Percentiles rank a stretch among this genome's conserved stretches.
phyloP scores from a whole-genome alignment of 2,888 invertebrate genomes.

The Apamea epomidion region DNA sequence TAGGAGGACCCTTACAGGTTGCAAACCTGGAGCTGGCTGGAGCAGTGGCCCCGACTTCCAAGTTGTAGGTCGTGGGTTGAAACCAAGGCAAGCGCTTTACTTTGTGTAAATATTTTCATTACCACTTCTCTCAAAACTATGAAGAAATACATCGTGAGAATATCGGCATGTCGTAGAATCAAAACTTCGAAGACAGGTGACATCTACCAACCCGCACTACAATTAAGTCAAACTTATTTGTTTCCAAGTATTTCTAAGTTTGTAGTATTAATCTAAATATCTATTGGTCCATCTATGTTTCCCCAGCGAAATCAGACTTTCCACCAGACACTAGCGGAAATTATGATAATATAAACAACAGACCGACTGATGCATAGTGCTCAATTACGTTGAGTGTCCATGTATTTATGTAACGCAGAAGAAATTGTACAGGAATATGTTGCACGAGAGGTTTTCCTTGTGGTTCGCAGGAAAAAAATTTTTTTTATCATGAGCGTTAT shows the following conservation, averaged over 20 bases:
- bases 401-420: constrained; percentile 4
- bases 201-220: no score
- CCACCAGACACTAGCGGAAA: neutral
- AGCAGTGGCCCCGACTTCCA: no score
- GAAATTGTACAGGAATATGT: constrained; percentile 18
- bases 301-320: neutral
- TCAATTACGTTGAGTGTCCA: constrained; percentile 28
- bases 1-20: neutral
- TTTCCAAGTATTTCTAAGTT: neutral
- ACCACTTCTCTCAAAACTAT: no score
- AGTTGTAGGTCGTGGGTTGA: no score
- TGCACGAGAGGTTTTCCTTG: constrained; percentile 8
- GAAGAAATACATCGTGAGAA: no score
- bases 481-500: neutral
- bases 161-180: no score
- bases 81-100: no score
- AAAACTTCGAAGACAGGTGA: no score
- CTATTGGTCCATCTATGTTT: neutral
- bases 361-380: neutral
- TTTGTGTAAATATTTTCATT: no score
- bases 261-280: neutral
- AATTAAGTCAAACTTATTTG: neutral
- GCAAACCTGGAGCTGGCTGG: no score
- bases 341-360: constrained; percentile 5
- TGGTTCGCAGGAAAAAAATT: neutral